phyloP scores from a whole-genome alignment of 2,797 vertebrate genomes.

The Bovichtus variegatus region DNA sequence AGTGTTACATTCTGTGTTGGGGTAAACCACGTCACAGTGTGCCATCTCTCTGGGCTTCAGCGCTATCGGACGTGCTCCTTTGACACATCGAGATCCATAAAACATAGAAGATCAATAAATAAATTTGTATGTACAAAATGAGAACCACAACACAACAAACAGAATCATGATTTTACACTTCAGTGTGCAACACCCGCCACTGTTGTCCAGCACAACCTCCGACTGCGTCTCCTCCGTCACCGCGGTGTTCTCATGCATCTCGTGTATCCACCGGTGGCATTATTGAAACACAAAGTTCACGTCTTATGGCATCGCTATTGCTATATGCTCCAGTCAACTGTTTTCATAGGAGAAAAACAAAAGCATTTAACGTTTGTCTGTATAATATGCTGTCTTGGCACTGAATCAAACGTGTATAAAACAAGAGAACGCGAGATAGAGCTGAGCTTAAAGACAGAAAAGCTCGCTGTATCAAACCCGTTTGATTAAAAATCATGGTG shows the following conservation, averaged over 20 bases:
- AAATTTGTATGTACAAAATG: slow-evolving; percentile 77
- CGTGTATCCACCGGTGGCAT: slow-evolving; percentile 52
- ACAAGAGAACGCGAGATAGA: slow-evolving; percentile 62
- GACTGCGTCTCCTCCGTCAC: slow-evolving; percentile 17
- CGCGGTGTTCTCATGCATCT: slow-evolving; percentile 60
- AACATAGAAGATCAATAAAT: slow-evolving; percentile 74
- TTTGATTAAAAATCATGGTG: slow-evolving; percentile 55
- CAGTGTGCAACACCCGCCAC: slow-evolving; percentile 45
- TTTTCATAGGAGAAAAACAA: slow-evolving; percentile 44
- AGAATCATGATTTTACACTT: slow-evolving; percentile 61
- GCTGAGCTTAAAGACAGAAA: slow-evolving; percentile 65
- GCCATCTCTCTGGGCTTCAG: slow-evolving; percentile 84
- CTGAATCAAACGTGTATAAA: slow-evolving; percentile 72
- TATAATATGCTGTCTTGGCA: slow-evolving; percentile 79
- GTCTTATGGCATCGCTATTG: slow-evolving; percentile 76
- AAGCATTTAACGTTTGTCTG: slow-evolving; percentile 60
- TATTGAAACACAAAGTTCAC: slow-evolving; percentile 57
- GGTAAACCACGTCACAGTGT: slow-evolving; percentile 89
- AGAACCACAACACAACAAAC: slow-evolving; percentile 70
- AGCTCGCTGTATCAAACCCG: slow-evolving; percentile 70
- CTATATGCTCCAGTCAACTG: slow-evolving; percentile 73
- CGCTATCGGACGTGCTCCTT: slow-evolving; percentile 75
- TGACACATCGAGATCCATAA: slow-evolving; percentile 75
- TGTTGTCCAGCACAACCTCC: slow-evolving; percentile 13
- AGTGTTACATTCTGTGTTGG: slow-evolving; percentile 90